Base-by-base conservation (phyloP, 2,888 invertebrate genomes). In the Congeria kusceri region DNA sequence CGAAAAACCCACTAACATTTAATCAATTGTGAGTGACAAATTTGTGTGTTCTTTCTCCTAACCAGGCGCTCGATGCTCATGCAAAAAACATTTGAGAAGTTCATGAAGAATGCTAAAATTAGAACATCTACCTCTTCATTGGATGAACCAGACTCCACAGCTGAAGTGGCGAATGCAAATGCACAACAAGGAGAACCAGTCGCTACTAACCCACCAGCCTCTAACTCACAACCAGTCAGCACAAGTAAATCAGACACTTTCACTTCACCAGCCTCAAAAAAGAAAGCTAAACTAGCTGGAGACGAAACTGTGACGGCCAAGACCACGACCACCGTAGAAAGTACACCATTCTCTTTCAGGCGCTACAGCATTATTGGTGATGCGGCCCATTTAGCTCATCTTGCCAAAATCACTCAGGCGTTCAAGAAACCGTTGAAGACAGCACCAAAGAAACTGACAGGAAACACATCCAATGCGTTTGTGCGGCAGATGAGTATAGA, bases 401-500 rank as follows among this genome's bases (percentile, higher is more conserved):
- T 79, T 25, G 78, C 78, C 11, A 63, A 63, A 25, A 23, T 63
- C 3, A 68, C 74, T 13, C 44, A 56, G 53, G 18, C 25, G 28
- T 72, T 72, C 20, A n/a, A 3, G 9, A 63, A 27, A 27, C 64
- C 76, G 29, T n/a, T 25, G 61, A 53, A 18, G 20, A 53, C 20
- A 2, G 28, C 44, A 32, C 61, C 56, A 39, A 20, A 39, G 46
- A 47, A 44, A 49, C 20, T 56, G 46, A 49, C 39, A 49, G 32
- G 39, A 28, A 68, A 80, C n/a, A 70, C 81, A 18, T 79, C 84
- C 3, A 76, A 70, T 59, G 82, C 77, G 11, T 81, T 90, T 28
- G 78, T 86, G 58, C 74, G 92, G 49, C 92, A 93, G 75, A 86
- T 89, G 66, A 93, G 93, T 64, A 89, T 94, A 53, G 97, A 97